These are phyloP conservation scores for Etheostoma perlongum DNA, from an alignment of 2,797 vertebrate species.

Conservation along the genomic window DNA sequence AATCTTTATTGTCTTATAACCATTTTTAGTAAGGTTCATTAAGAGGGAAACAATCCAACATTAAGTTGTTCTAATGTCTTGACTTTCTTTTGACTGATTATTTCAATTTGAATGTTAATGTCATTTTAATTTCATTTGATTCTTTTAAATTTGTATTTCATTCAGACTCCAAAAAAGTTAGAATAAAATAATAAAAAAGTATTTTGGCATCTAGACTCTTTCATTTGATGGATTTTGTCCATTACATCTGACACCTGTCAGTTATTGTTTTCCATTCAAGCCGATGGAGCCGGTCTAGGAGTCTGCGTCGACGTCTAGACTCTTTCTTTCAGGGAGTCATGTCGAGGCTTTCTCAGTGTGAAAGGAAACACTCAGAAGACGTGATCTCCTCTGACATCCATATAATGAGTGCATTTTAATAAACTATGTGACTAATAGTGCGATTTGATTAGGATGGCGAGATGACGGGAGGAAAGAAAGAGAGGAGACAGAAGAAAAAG, in stretches of 20 bases:
- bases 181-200: no score
- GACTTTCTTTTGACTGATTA: neutral
- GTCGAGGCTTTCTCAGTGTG: slow-evolving; percentile 45
- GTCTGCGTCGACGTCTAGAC: slow-evolving; percentile 36
- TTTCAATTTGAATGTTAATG: neutral
- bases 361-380: slow-evolving; percentile 66
- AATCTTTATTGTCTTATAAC: no score
- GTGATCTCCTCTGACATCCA: slow-evolving; percentile 72
- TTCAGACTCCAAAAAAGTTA: neutral
- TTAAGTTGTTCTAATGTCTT: neutral
- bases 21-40: neutral
- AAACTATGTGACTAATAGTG: slow-evolving; percentile 79
- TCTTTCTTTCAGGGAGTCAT: slow-evolving; percentile 48
- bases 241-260: slow-evolving; percentile 19
- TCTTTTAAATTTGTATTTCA: neutral
- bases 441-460: slow-evolving; percentile 69
- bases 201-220: neutral
- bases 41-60: neutral
- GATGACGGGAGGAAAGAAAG: slow-evolving; percentile 55
- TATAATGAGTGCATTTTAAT: slow-evolving; percentile 75
- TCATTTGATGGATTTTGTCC: neutral
- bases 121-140: neutral
- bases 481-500: slow-evolving; percentile 25
- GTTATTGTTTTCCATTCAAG: neutral
- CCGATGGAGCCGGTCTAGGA: slow-evolving; percentile 36